These are phyloP conservation scores for Mya arenaria DNA, from an alignment of 1,140 invertebrate genomes.

Conservation along the genomic window DNA sequence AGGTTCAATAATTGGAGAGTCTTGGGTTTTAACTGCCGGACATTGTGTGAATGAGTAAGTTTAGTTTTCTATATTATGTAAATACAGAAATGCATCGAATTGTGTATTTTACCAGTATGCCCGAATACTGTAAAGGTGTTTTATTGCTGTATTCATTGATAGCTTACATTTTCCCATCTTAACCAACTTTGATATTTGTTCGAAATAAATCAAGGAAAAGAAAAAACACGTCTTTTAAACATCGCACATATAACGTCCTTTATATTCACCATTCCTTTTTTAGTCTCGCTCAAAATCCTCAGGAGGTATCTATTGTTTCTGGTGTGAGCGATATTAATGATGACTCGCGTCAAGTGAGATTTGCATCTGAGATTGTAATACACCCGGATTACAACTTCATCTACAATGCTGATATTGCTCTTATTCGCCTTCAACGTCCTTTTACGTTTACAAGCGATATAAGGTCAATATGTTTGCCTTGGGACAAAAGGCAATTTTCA, in stretches of 20 bases:
- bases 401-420: constrained; percentile 69
- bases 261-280: too few relatives aligned
- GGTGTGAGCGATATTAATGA: constrained; percentile 59
- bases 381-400: constrained; percentile 70
- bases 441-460: constrained; percentile 46
- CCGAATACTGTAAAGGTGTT: too few relatives aligned
- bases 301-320: constrained; percentile 58
- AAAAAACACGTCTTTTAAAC: too few relatives aligned
- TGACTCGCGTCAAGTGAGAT: not conserved
- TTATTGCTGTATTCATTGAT: too few relatives aligned
- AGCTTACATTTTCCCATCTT: too few relatives aligned
- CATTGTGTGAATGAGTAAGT: constrained; percentile 78
- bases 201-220: too few relatives aligned
- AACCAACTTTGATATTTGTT: too few relatives aligned
- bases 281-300: constrained; percentile 59
- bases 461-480: constrained; percentile 63
- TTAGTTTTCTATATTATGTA: not conserved
- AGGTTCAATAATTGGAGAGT: constrained; percentile 74
- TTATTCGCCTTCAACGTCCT: constrained; percentile 65
- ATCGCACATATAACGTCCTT: too few relatives aligned
- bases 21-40: constrained; percentile 80
- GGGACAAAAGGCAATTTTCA: constrained; percentile 37
- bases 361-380: constrained; percentile 61
- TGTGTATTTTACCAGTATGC: too few relatives aligned
- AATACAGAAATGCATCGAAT: too few relatives aligned